A percentile compares a stretch with the other conserved stretches of the same genome.
Evolutionary conservation across 2,113 vertebrate species (phyloP).

Genomic region (Chiloscyllium plagiosum): DNA sequence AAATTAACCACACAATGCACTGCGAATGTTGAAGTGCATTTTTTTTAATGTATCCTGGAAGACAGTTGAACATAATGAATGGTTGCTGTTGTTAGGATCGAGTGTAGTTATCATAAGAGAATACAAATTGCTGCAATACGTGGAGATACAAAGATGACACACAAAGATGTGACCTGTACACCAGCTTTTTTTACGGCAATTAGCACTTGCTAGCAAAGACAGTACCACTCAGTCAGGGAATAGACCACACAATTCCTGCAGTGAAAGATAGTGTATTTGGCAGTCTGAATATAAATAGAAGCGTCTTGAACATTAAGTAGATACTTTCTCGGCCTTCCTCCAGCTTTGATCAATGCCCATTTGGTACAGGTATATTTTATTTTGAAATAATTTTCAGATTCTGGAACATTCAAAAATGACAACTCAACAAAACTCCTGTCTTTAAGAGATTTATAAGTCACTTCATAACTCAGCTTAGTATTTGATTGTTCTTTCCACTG

Average conservation of each 20-base stretch:
- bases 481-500: neutral
- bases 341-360: neutral
- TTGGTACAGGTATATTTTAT: neutral
- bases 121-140: neutral
- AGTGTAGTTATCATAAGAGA: neutral
- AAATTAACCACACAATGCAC: neutral
- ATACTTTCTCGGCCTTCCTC: neutral
- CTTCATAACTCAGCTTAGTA: neutral
- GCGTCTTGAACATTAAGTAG: neutral
- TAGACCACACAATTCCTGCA: neutral
- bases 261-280: neutral
- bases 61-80: neutral
- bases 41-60: neutral
- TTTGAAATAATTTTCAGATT: neutral
- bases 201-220: neutral
- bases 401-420: neutral
- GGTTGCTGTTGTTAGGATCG: neutral
- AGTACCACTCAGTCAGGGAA: neutral
- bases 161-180: neutral
- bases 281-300: slow-evolving; percentile 1
- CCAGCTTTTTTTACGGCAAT: neutral
- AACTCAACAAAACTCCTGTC: neutral
- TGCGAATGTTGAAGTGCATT: neutral
- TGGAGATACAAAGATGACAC: neutral
- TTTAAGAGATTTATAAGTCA: neutral